Evolutionary conservation across 2,797 vertebrate species (phyloP).

Genomic region (Anniella stebbinsi): DNA sequence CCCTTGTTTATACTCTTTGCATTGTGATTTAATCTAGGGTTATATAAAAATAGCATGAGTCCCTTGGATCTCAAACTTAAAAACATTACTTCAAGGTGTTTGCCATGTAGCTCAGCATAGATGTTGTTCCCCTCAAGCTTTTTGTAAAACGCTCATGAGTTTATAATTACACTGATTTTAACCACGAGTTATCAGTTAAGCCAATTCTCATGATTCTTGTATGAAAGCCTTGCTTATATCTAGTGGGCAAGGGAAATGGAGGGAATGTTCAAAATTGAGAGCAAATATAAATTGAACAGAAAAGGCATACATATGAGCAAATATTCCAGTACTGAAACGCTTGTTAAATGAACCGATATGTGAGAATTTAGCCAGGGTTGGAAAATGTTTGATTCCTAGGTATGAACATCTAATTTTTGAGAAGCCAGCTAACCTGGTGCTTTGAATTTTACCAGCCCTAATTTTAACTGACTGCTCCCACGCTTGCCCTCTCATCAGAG

Average conservation of each 20-base stretch:
- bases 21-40: neutral
- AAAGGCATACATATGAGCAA: neutral
- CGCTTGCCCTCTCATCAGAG: neutral
- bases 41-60: neutral
- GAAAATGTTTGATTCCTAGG: neutral
- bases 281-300: neutral
- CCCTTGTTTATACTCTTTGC: neutral
- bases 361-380: neutral
- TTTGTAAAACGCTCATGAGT: neutral
- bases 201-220: slow-evolving; percentile 1
- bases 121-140: neutral
- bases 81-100: neutral
- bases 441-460: neutral
- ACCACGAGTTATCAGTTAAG: slow-evolving; percentile 31
- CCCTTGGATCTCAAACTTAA: neutral
- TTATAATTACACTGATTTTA: slow-evolving; percentile 18
- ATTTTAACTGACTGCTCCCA: neutral
- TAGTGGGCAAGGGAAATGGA: neutral
- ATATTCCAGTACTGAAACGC: neutral
- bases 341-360: neutral
- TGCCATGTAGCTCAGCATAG: neutral
- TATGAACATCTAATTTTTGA: neutral
- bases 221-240: neutral
- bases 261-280: neutral
- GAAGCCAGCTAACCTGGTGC: neutral